Base-by-base conservation (phyloP, 2,797 vertebrate genomes). In the Sitta carolinensis region DNA sequence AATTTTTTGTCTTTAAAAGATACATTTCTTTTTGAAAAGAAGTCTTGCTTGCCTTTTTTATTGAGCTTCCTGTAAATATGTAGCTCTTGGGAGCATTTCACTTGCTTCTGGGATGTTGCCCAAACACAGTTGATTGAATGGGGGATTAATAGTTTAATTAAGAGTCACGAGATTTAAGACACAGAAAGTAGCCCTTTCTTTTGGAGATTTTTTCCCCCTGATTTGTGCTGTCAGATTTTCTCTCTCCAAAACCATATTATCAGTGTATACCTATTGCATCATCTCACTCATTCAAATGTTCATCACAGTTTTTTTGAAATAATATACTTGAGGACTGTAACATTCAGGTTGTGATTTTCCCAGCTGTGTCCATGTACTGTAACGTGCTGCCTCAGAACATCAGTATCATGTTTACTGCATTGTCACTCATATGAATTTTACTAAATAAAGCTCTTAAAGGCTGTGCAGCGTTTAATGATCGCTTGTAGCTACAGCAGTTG, bases 371-470 rank as follows among this genome's bases (percentile, higher is more conserved):
- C 61, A 47, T 3, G 3, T 64, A 55, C 51, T 89, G 69, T 62
- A 79, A 90, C 17, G 54, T 82, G 50, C 83, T 93, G 84, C 72
- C 67, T 92, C 38, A 32, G 52, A 95, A 87, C 58, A 63, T 90
- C 80, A 43, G 45, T 68, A 26, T 76, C 55, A 3, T 66, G 55
- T 84, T 93, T 90, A 69, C 73, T 89, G 81, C 63, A 52, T 50
- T 91, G 93, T 62, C 73, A 77, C 54, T 78, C 45, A 43, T 91
- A 80, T 79, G 69, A 78, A 80, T 95, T 88, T 86, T 81, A 64
- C 75, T 90, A 89, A 95, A 78, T 84, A 92, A 95, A 92, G 55
- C 64, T 83, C 52, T 55, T 94, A 76, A 77, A 82, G 85, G 34
- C 34, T 61, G 32, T 62, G 32, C 73, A 89, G 73, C 92, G 58